phyloP scores from a whole-genome alignment of 2,797 vertebrate genomes.

The Gallinago nigripennis region DNA sequence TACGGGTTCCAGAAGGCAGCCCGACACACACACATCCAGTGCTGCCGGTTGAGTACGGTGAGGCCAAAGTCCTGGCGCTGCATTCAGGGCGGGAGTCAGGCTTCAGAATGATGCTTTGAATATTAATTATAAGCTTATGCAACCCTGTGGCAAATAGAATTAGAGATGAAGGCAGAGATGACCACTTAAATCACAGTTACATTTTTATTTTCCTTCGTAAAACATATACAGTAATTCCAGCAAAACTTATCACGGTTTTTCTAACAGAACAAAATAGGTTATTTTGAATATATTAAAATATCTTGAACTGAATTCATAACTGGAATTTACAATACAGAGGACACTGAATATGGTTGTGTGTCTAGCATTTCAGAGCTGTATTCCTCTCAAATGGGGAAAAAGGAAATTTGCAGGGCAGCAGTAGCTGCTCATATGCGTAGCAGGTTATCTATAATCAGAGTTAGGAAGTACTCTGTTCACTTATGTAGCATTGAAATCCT shows the following conservation, averaged over 20 bases:
- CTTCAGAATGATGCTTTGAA: slow-evolving; percentile 18
- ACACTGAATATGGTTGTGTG: neutral
- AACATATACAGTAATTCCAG: neutral
- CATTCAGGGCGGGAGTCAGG: neutral
- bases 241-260: slow-evolving; percentile 27
- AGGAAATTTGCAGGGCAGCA: neutral
- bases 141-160: slow-evolving; percentile 18
- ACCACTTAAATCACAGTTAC: neutral
- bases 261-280: neutral
- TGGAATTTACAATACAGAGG: neutral
- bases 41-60: neutral
- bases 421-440: neutral
- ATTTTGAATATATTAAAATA: slow-evolving; percentile 25
- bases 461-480: neutral
- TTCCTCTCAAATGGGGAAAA: neutral
- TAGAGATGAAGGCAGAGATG: slow-evolving; percentile 33
- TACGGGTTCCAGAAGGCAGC: neutral
- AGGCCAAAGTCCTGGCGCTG: neutral
- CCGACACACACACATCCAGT: no score
- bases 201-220: slow-evolving; percentile 23
- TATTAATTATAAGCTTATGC: slow-evolving; percentile 22
- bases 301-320: neutral
- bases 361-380: neutral
- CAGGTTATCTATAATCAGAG: slow-evolving; percentile 3
- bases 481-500: neutral